Percentiles rank a stretch among this genome's conserved stretches.
Evolutionary conservation across 2,797 vertebrate species (phyloP).

Genomic region (Acrocephalus scirpaceus): DNA sequence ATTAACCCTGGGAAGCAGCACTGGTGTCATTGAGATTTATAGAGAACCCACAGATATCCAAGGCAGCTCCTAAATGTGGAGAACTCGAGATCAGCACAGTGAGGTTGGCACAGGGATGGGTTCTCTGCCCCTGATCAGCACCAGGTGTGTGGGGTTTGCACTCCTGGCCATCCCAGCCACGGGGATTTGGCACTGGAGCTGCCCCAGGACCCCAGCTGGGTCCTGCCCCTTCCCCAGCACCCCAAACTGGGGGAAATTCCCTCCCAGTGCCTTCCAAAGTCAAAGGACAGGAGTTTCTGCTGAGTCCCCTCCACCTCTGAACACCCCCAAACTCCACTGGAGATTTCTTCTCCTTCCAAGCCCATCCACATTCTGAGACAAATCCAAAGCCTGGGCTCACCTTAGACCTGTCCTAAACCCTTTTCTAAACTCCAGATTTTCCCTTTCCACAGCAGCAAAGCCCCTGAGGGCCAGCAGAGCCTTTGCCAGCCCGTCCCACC

Average conservation of each 20-base stretch:
- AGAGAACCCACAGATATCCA: no score
- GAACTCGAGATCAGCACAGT: no score
- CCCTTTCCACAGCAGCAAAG: neutral
- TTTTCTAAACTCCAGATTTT: neutral
- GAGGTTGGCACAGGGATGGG: no score
- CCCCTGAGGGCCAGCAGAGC: neutral
- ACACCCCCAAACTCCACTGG: accelerated
- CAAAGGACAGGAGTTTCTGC: neutral
- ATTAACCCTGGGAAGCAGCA: no score
- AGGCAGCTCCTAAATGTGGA: no score
- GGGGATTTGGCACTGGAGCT: no score
- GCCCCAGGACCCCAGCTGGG: neutral
- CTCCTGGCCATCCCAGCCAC: no score
- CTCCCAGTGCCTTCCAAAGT: no score
- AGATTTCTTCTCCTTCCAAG: neutral
- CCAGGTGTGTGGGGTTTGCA: no score
- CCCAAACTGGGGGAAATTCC: neutral
- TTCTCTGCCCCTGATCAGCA: no score
- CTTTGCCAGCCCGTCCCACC: neutral
- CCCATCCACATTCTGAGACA: accelerated
- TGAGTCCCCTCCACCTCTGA: neutral
- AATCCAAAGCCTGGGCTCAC: neutral
- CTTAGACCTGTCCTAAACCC: neutral
- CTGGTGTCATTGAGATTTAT: no score
- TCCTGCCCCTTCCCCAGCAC: neutral